Evolutionary conservation across 2,888 invertebrate genomes (phyloP).

Genomic region (Harpalus rubripes): DNA sequence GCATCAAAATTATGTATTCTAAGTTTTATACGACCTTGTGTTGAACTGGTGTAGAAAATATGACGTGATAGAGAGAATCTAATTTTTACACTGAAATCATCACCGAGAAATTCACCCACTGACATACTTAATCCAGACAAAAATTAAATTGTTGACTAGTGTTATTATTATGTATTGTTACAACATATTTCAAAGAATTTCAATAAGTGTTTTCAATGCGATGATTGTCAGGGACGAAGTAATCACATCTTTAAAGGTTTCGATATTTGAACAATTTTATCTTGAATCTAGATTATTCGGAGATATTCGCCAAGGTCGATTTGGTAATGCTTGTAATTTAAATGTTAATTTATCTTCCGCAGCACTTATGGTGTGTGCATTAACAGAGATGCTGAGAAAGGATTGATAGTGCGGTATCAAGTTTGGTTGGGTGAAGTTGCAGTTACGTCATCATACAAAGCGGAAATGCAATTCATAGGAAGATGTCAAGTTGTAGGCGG

Average conservation of each 20-base stretch:
- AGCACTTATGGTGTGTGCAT: constrained; percentile 17
- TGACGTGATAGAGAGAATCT: too few relatives aligned
- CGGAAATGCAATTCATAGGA: constrained; percentile 47
- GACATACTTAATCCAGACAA: too few relatives aligned
- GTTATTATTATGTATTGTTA: background rate
- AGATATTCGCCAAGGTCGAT: constrained; percentile 37
- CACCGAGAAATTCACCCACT: too few relatives aligned
- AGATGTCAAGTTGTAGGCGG: constrained; percentile 38
- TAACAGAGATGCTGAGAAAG: constrained; percentile 21
- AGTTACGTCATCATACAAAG: constrained; percentile 27
- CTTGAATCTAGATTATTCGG: constrained; percentile 36
- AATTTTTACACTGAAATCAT: too few relatives aligned
- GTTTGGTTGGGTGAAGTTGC: constrained; percentile 11
- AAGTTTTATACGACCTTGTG: too few relatives aligned
- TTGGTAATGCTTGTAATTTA: constrained; percentile 26
- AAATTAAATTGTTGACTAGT: too few relatives aligned
- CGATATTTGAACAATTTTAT: constrained; percentile 44
- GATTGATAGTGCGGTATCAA: constrained; percentile 16
- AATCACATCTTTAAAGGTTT: constrained; percentile 23
- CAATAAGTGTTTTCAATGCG: background rate
- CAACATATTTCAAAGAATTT: background rate
- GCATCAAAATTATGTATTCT: too few relatives aligned
- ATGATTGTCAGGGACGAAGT: background rate
- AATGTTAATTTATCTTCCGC: constrained; percentile 42
- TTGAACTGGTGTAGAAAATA: too few relatives aligned